Evolutionary conservation across 2,113 vertebrate species (phyloP), one percentile per base, ranked within the genome.

Genomic region (Trogon melanurus): DNA sequence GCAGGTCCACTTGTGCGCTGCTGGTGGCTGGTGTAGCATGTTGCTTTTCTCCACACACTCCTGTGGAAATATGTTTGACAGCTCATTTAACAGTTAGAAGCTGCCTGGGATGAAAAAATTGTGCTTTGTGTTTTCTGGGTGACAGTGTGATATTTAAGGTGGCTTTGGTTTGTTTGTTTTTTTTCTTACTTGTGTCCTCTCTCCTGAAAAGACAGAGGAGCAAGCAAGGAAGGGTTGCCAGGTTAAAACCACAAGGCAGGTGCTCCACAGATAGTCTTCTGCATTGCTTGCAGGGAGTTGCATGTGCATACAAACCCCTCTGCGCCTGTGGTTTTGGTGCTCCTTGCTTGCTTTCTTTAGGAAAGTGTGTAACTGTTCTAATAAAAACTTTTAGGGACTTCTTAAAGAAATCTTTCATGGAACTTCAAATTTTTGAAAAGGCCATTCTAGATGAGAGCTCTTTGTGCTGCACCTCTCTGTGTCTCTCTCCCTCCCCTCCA

Each of bases 131-230:
- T 58, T 91, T 75, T 70, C 54, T 41, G 84, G n/a, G 11, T 8
- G 32, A 11, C 0, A 1, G 17, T 20, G 18, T 48, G 41, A 18
- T 64, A 29, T 20, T 73, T 27, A 16, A 79, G 75, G 29, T 61
- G 14, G 36, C 9, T 36, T 36, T 36, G 36, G 36, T 36, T 36
- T 36, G 36, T 36, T 48, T 54, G 10, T 45, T 36, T 2, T 1
- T 6, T 8, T 3, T 3, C 0, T 1, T 10, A 23, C 5, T 4
- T 30, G 15, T 4, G 13, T 36, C 5, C 6, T 72, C 5, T 82
- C 17, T 65, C 13, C 25, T 54, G 44, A 65, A 72, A 79, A 80
- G 60, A 9, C 26, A 75, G 47, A 50, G 29, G 17, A 75, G 6
- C 11, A 54, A 70, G 12, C 9, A 84, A 88, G 53, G 38, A 51